phyloP scores from a whole-genome alignment of 2,888 invertebrate genomes.

The Galeopsomyia nigrocyanea region DNA sequence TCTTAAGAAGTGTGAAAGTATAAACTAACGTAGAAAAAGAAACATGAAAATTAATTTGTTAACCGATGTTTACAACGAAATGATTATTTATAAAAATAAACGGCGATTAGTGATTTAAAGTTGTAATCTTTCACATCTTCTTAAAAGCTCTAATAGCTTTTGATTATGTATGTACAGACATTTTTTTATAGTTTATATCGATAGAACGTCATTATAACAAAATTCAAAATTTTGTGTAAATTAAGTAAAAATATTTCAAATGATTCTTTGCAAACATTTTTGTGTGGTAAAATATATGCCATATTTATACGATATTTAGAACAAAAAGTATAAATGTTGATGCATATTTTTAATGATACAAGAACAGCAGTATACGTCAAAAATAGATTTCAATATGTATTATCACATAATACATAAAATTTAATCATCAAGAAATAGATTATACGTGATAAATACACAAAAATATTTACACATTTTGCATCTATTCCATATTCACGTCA shows the following conservation, averaged over 20 bases:
- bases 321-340: too few relatives aligned
- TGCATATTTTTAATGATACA: too few relatives aligned
- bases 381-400: too few relatives aligned
- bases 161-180: too few relatives aligned
- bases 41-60: neutral
- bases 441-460: neutral
- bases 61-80: neutral
- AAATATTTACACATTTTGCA: conserved; percentile 12
- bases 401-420: too few relatives aligned
- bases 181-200: too few relatives aligned
- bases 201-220: neutral
- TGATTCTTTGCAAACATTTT: neutral
- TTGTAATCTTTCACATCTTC: too few relatives aligned
- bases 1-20: neutral
- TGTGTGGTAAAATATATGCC: neutral
- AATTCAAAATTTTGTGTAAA: conserved; percentile 16
- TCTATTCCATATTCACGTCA: neutral
- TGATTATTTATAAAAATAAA: neutral
- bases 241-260: neutral
- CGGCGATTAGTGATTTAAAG: too few relatives aligned
- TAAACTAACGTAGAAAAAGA: neutral
- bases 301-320: too few relatives aligned
- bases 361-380: too few relatives aligned
- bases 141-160: too few relatives aligned
- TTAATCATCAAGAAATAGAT: too few relatives aligned